Evolutionary conservation across 2,888 invertebrate genomes (phyloP), one percentile per base, ranked within the genome.

Genomic region (Scaptomyza tumidula): DNA sequence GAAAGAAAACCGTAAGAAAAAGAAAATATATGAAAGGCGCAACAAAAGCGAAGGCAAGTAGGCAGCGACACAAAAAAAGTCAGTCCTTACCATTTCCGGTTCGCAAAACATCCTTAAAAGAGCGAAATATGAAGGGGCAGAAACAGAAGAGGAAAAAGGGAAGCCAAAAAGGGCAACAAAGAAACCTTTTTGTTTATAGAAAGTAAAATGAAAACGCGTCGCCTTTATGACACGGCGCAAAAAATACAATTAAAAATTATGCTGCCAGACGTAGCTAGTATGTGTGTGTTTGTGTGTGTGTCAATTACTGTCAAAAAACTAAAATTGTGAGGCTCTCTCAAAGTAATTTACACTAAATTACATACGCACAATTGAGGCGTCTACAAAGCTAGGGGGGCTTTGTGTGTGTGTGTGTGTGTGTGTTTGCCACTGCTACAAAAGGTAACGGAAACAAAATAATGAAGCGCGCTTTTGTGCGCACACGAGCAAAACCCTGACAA

Each of bases 291-390:
- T n/a, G 41, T 57, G 31, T 58, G 54, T 56, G 48, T 58, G 59
- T 65, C 74, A 74, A 73, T 73, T 73, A 74, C 73, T 73, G 73
- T 73, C 73, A 80, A 75, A 68, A 68, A 79, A 66, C 75, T 79
- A 60, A 73, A 80, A 80, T 76, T 80, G 77, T 52, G 60, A 56
- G 80, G 73, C 67, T 80, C 72, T 65, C 71, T 81, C 81, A 84
- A 81, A 81, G 85, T 81, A 81, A 81, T 81, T 81, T 81, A 84
- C 85, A 84, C 85, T 84, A 81, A 81, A 84, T 81, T 81, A 81
- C 85, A 80, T 76, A 73, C 81, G 76, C 67, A 78, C 81, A 81
- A 78, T 63, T 55, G 59, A 69, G 78, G 62, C 60, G 55, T 45
- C 58, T 69, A 66, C 67, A 70, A 75, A 70, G 67, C 66, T 53